Evolutionary conservation across 2,888 invertebrate species (phyloP).

Genomic region (Hirtodrosophila histrioides): DNA sequence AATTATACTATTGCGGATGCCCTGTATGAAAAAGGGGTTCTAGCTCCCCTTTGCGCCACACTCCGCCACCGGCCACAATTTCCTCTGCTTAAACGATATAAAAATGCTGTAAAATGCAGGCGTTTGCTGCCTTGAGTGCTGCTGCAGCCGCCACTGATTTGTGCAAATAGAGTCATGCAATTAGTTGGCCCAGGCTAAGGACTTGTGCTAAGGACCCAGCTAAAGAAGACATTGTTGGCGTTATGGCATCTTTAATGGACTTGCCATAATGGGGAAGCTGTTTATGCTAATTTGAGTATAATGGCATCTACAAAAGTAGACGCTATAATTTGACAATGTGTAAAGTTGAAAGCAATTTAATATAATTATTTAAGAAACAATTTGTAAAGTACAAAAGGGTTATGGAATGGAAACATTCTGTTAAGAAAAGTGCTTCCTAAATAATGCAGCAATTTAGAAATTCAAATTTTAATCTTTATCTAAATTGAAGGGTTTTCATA

Average conservation of each 20-base stretch:
- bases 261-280: neutral
- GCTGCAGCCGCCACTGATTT: constrained; percentile 47
- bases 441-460: too few relatives aligned
- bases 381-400: too few relatives aligned
- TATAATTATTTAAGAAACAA: too few relatives aligned
- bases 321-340: neutral
- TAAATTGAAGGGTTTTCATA: too few relatives aligned
- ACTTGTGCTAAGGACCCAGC: constrained; percentile 13
- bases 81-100: constrained; percentile 48
- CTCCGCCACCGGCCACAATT: constrained; percentile 32
- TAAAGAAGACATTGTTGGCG: constrained; percentile 6
- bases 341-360: too few relatives aligned
- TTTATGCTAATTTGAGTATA: too few relatives aligned
- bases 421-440: too few relatives aligned
- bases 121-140: constrained; percentile 13
- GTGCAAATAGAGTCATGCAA: constrained; percentile 70
- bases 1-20: constrained; percentile 13
- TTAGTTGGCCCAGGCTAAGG: constrained; percentile 42
- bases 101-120: constrained; percentile 64
- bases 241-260: constrained; percentile 7
- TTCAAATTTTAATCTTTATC: too few relatives aligned
- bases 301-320: neutral
- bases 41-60: neutral
- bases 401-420: too few relatives aligned
- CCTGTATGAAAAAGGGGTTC: neutral